phyloP scores from a whole-genome alignment of 2,797 vertebrate species.

The Enteromius trimaculatus region DNA sequence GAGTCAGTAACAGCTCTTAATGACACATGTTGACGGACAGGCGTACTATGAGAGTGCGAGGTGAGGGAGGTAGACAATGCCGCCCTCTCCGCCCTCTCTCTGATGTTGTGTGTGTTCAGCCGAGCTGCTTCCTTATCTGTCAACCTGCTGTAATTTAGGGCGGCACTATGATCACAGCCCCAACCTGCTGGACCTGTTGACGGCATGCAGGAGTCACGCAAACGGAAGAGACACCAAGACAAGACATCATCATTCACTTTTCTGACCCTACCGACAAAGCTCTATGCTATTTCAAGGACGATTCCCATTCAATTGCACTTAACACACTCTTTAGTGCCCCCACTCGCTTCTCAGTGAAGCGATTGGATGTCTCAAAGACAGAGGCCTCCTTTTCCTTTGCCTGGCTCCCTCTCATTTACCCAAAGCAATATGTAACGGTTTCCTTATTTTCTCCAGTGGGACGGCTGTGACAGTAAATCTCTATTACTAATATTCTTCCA shows the following conservation, averaged over 20 bases:
- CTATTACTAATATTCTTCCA: slow-evolving; percentile 93
- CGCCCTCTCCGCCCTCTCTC: slow-evolving; percentile 38
- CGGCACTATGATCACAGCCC: slow-evolving; percentile 46
- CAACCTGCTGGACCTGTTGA: slow-evolving; percentile 56
- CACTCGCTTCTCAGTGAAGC: slow-evolving; percentile 1
- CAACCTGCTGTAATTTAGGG: slow-evolving; percentile 51
- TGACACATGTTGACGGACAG: slow-evolving; percentile 49
- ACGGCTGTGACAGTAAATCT: slow-evolving; percentile 90
- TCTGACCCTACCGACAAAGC: slow-evolving; percentile 26
- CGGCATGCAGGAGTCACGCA: slow-evolving; percentile 25
- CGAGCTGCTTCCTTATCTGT: slow-evolving; percentile 56
- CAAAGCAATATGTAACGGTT: slow-evolving; percentile 90
- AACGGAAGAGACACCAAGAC: slow-evolving; percentile 4
- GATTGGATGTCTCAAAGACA: slow-evolving; percentile 75
- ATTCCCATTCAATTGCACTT: slow-evolving; percentile 41
- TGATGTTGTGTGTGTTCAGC: slow-evolving; percentile 41
- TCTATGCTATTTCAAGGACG: slow-evolving; percentile 23
- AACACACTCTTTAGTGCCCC: slow-evolving; percentile 25
- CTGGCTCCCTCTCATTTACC: slow-evolving; percentile 90
- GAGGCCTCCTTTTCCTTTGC: slow-evolving; percentile 74
- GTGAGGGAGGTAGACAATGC: slow-evolving; percentile 37
- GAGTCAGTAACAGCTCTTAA: slow-evolving; percentile 40
- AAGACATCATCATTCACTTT: slow-evolving; percentile 36
- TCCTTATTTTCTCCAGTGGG: slow-evolving; percentile 91
- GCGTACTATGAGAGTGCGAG: slow-evolving; percentile 24